Evolutionary conservation across 2,113 vertebrate genomes (phyloP), one percentile per base, ranked within the genome.

Genomic region (Notiomystis cincta): DNA sequence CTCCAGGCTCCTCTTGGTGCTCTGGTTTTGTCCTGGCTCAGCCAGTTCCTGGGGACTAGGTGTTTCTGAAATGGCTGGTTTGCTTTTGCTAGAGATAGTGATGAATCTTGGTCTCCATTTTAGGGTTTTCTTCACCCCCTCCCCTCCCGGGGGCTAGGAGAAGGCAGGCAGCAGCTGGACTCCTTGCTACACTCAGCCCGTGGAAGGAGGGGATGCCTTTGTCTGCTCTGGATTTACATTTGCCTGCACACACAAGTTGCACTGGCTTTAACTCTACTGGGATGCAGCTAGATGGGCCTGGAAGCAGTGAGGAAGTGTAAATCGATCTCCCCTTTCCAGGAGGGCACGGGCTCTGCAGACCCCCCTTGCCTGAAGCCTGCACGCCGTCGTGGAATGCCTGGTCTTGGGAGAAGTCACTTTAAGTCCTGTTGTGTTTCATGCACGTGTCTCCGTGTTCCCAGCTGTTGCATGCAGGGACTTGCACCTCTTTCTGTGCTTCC

Each of bases 151-250:
- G 78, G 23, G 51, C 22, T 53, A 60, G 82, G 90, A 72, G 82
- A 75, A 84, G 81, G 78, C 94, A 77, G 72, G 91, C 76, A 86
- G 95, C 72, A 90, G 91, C 87, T 92, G 77, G 75, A 47, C 70
- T 97, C 76, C 77, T 83, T 62, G 65, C 77, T 82, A 77, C 58
- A 67, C 78, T 90, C 69, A 56, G 66, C 47, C 72, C 0, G 11
- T 89, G 90, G 79, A 93, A 96, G 91, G 84, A 96, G 84, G 91
- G 70, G 95, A 92, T 27, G 93, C 61, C 86, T 95, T 88, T 97
- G 93, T 90, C 86, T 94, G 87, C 82, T 94, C 67, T 86, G 87
- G 73, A 51, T 92, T 96, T 95, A 87, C 91, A 84, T 57, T 92
- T 81, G 80, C 94, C 90, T 90, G 89, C 94, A 76, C 57, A 31